Conservation (phyloP, 2,888 invertebrate species). For the Hydraecia micacea region DNA sequence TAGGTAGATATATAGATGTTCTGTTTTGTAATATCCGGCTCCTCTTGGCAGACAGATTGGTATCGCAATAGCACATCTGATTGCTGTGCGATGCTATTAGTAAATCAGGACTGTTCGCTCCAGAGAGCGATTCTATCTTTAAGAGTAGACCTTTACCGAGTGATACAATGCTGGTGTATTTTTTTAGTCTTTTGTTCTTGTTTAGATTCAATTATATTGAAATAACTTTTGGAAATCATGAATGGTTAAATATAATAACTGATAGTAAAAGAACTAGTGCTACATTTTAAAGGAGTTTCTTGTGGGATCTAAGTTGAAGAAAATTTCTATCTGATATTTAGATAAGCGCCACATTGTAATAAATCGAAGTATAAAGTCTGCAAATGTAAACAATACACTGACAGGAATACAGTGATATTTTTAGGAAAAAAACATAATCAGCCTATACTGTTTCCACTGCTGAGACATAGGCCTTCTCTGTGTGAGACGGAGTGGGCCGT, state of each 20-base stretch:
- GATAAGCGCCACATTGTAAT: neutral
- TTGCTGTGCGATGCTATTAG: conserved; percentile 40
- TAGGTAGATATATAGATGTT: conserved; percentile 9
- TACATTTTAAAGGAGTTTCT: neutral
- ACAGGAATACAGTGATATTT: neutral
- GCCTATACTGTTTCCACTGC: no score
- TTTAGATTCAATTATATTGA: neutral
- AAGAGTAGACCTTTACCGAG: neutral
- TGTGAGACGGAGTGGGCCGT: no score
- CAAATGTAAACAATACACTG: neutral
- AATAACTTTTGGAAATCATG: neutral
- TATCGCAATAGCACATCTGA: conserved; percentile 43
- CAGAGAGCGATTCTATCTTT: neutral
- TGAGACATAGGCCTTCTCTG: no score
- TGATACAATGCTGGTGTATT: neutral
- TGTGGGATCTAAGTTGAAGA: no score
- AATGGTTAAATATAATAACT: neutral
- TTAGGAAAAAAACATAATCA: neutral
- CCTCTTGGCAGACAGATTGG: conserved; percentile 28
- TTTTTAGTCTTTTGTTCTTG: neutral
- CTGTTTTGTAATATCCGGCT: conserved; percentile 37
- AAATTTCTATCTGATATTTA: neutral
- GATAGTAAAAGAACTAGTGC: neutral
- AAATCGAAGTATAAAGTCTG: no score
- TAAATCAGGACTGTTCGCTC: conserved; percentile 5